Evolutionary conservation across 1,140 invertebrate species (phyloP).

Genomic region (Protaetia brevitarsis): DNA sequence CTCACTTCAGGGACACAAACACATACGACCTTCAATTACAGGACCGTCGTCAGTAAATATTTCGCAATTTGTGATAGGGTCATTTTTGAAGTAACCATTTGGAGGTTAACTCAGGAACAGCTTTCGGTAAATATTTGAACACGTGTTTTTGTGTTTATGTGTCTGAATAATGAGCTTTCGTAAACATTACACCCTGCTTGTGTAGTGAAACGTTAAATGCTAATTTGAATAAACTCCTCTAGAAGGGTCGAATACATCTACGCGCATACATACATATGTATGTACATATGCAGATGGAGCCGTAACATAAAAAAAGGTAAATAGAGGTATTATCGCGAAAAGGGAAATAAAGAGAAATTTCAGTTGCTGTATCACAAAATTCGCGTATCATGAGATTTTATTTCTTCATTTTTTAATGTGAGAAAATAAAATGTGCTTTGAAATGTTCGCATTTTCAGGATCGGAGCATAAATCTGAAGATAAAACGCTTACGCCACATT

Average conservation of each 20-base stretch:
- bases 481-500: neutral
- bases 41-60: neutral
- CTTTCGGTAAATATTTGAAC: conserved; percentile 9
- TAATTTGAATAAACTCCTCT: conserved; percentile 8
- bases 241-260: neutral
- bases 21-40: conserved; percentile 1
- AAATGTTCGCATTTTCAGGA: too few relatives aligned
- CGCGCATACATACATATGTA: too few relatives aligned
- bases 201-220: neutral
- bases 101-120: neutral
- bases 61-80: neutral
- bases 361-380: too few relatives aligned
- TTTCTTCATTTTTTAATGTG: neutral
- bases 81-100: neutral
- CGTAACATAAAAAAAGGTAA: too few relatives aligned
- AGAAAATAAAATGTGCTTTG: too few relatives aligned
- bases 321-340: too few relatives aligned
- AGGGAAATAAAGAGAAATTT: too few relatives aligned
- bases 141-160: conserved; percentile 10
- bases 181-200: neutral
- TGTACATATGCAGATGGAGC: too few relatives aligned
- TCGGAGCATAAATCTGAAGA: neutral
- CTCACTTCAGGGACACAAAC: neutral
- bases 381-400: too few relatives aligned
- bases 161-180: neutral